Conservation (phyloP, 2,113 vertebrate genomes). For the Cryptomyrus ogoouensis region DNA sequence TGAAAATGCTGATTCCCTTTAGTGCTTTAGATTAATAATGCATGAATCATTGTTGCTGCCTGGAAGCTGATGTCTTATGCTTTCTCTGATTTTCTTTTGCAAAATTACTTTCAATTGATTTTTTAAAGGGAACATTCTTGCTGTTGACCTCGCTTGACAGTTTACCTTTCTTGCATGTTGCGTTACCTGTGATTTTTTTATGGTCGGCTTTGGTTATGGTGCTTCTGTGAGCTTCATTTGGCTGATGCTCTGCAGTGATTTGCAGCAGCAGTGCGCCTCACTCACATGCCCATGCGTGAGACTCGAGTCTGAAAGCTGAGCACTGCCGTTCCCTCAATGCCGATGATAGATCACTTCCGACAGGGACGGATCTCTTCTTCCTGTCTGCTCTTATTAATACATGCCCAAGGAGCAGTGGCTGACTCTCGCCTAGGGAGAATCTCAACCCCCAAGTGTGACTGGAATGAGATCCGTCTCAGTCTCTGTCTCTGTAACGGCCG, state of each 20-base stretch:
- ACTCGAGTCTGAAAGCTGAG: not conserved
- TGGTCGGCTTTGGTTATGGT: not conserved
- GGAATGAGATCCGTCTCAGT: not conserved
- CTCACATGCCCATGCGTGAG: not conserved
- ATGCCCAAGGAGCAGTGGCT: not conserved
- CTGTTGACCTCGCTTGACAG: not conserved
- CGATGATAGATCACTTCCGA: not conserved
- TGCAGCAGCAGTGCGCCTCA: not conserved
- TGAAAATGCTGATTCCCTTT: not conserved
- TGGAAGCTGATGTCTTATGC: not conserved
- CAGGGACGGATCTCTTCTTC: not conserved
- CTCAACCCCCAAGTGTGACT: not conserved
- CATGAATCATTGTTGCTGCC: constrained; percentile 6
- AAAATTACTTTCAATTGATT: not conserved
- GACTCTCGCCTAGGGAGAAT: not conserved
- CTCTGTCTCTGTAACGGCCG: not conserved
- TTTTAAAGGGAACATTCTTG: not conserved
- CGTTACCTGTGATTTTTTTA: not conserved
- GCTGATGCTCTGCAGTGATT: not conserved
- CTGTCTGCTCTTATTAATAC: not conserved
- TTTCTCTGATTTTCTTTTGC: not conserved
- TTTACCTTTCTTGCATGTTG: not conserved
- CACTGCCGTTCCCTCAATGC: not conserved
- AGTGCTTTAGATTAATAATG: constrained; percentile 11
- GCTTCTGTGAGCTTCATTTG: not conserved